Conservation (phyloP, 2,113 vertebrate species). For the Archocentrus centrarchus region DNA sequence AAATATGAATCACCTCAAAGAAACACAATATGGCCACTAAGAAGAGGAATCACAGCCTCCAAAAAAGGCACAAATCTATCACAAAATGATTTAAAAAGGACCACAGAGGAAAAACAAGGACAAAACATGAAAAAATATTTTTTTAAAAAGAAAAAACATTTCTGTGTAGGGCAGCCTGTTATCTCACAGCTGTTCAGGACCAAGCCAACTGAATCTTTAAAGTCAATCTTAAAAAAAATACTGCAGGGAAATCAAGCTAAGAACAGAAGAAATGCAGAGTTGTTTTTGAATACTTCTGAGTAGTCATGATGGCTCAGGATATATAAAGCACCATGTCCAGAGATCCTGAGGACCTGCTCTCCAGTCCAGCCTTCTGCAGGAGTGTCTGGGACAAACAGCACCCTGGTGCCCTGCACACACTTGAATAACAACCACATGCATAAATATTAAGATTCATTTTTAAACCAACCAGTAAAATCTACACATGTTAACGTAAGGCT, state of each 20-base stretch:
- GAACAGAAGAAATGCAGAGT: not conserved
- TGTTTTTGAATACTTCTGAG: conserved; percentile 46
- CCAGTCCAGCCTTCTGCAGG: conserved; percentile 72
- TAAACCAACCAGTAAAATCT: not conserved
- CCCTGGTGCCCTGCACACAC: conserved; percentile 66
- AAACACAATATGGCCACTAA: too few relatives aligned
- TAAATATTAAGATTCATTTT: not conserved
- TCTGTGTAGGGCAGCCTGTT: too few relatives aligned
- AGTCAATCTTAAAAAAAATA: not conserved
- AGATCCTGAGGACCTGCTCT: conserved; percentile 61
- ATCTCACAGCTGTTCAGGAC: too few relatives aligned
- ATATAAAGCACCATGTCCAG: conserved; percentile 60
- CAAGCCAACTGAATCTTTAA: not conserved
- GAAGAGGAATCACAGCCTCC: too few relatives aligned
- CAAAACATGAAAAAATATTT: too few relatives aligned
- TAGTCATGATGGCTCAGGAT: conserved; percentile 57
- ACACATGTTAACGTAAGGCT: not conserved
- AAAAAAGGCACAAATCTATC: too few relatives aligned
- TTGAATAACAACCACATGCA: not conserved
- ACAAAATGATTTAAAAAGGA: too few relatives aligned
- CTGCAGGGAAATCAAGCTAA: not conserved
- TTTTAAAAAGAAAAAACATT: too few relatives aligned
- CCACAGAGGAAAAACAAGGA: too few relatives aligned
- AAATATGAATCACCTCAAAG: too few relatives aligned
- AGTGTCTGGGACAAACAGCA: conserved; percentile 58